Evolutionary conservation across 2,797 vertebrate species (phyloP).

Genomic region (Enteromius viviparus): DNA sequence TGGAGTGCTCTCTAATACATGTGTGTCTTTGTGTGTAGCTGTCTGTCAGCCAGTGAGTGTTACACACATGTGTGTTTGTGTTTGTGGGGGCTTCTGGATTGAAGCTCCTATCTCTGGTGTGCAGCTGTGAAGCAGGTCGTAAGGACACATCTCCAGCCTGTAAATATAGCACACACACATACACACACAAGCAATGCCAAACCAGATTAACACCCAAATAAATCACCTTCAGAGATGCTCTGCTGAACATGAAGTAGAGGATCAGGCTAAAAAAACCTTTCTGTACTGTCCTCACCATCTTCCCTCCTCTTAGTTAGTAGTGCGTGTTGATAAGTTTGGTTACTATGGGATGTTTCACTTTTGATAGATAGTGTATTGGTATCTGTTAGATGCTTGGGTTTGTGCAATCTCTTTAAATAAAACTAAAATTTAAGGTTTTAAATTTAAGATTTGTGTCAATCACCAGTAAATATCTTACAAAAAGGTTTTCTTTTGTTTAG

Average conservation of each 20-base stretch:
- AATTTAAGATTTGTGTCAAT: background rate
- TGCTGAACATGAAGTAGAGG: conserved; percentile 44
- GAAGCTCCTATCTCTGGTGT: conserved; percentile 63
- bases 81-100: conserved; percentile 52
- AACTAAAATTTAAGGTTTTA: too few species aligned
- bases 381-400: background rate
- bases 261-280: conserved; percentile 12
- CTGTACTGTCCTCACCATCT: background rate
- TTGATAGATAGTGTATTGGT: background rate
- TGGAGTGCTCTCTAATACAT: conserved; percentile 28
- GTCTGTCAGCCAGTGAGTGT: conserved; percentile 30
- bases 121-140: conserved; percentile 62
- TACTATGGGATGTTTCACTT: background rate
- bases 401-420: background rate
- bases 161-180: conserved; percentile 55
- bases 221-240: conserved; percentile 56
- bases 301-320: conserved; percentile 6
- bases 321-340: conserved; percentile 1
- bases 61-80: background rate
- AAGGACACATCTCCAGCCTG: conserved; percentile 51
- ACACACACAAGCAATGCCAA: conserved; percentile 46
- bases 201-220: conserved; percentile 60
- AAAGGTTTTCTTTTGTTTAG: background rate
- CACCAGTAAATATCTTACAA: background rate
- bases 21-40: conserved; percentile 25